Evolutionary conservation across 2,113 vertebrate species (phyloP), one percentile per base, ranked within the genome.

Genomic region (Dipodomys spectabilis): DNA sequence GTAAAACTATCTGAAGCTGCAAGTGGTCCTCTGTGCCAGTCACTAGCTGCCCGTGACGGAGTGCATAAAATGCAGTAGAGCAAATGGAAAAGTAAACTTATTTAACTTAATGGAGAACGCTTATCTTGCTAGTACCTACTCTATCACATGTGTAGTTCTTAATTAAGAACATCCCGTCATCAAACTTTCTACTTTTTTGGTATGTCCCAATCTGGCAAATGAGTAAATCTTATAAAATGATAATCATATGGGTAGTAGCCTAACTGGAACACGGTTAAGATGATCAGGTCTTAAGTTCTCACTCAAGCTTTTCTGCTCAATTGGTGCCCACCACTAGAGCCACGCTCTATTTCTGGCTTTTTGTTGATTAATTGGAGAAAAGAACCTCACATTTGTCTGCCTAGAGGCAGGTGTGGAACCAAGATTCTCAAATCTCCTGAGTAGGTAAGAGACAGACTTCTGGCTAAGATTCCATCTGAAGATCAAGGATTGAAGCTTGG

Each of bases 51-150:
- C 53, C 1, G 35, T 27, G 73, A 65, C 30, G 44, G n/a, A 93
- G 69, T 12, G 30, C 44, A 19, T 77, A 11, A 93, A 93, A 94
- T 67, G 22, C 30, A 74, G 64, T 57, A 71, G 20, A 79, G 20
- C 23, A 79, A 90, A 2, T 67, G 60, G 92, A 87, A 92, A 71
- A 68, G 18, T 81, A 30, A 35, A 86, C 75, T 80, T 80, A 67
- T 27, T 67, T 82, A 64, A 94, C 74, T 8, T 88, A 72, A 87
- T 22, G 91, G 71, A 78, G 45, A 75, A 60, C 11, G 79, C 35
- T 28, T 27, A 22, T 30, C 28, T 82, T 28, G 53, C 91, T 73
- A 65, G 44, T 20, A 39, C 68, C 69, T 71, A 60, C 35, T 39
- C 1, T 25, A 65, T 39, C 35, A 92, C 15, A 92, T 12, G 30